phyloP scores from a whole-genome alignment of 2,888 invertebrate species.

The Euplexia lucipara region DNA sequence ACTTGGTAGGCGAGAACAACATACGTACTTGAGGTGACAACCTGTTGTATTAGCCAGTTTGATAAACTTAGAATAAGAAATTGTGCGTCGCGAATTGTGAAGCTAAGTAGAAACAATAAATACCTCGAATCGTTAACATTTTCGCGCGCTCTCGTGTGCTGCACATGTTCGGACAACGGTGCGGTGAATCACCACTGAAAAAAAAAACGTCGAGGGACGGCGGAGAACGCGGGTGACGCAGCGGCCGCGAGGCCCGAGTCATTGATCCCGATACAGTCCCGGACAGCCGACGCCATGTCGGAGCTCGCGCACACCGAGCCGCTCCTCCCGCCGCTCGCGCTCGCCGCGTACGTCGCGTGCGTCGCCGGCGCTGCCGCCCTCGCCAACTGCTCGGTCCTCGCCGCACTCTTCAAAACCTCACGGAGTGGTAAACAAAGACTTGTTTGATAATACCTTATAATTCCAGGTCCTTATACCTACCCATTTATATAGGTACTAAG shows the following conservation, averaged over 20 bases:
- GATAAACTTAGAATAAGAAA: conserved; percentile 49
- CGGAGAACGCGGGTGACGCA: conserved; percentile 85
- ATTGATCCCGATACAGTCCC: conserved; percentile 89
- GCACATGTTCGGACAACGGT: conserved; percentile 83
- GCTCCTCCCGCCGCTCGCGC: conserved; percentile 82
- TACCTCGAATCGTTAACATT: conserved; percentile 64
- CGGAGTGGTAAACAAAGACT: conserved; percentile 83
- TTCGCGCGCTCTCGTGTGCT: conserved; percentile 77
- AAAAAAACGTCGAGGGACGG: conserved; percentile 83
- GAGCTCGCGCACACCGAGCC: conserved; percentile 77
- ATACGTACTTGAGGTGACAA: conserved; percentile 29
- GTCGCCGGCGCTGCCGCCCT: conserved; percentile 86
- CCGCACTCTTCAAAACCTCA: conserved; percentile 84
- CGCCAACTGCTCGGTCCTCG: conserved; percentile 83
- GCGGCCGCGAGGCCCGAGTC: conserved; percentile 85
- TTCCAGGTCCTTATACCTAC: conserved; percentile 12
- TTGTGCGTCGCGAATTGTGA: conserved; percentile 41
- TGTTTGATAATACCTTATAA: conserved; percentile 34
- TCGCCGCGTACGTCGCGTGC: conserved; percentile 80
- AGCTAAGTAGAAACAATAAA: conserved; percentile 57
- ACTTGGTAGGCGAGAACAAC: conserved; percentile 54
- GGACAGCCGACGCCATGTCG: conserved; percentile 84
- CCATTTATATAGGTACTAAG: background rate
- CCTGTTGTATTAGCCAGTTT: conserved; percentile 36
- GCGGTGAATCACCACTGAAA: conserved; percentile 85